Percentiles rank a stretch among this genome's conserved stretches.
phyloP scores from a whole-genome alignment of 2,888 invertebrate species.

The Lasioglossum malachurum region DNA sequence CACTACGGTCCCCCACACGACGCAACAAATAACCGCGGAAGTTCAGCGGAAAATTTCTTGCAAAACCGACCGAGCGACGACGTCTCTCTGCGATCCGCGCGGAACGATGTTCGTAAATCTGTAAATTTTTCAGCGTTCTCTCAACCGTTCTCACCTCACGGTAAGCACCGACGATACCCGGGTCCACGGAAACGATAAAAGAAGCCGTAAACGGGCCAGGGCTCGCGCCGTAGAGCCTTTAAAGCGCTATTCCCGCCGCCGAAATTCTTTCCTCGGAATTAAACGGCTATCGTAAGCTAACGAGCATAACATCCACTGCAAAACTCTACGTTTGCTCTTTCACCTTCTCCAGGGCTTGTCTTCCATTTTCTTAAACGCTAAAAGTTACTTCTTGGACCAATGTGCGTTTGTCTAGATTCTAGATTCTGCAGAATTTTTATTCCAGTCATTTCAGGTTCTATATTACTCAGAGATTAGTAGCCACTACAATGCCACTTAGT shows the following conservation, averaged over 20 bases:
- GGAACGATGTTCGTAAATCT: conserved; percentile 1
- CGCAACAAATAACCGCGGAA: conserved; percentile 4
- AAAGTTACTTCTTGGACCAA: not conserved
- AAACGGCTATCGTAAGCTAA: conserved; percentile 32
- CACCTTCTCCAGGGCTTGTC: not conserved
- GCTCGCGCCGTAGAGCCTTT: conserved; percentile 18
- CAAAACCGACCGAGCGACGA: not conserved
- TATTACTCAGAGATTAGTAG: not conserved
- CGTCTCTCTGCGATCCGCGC: not conserved
- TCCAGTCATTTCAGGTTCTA: not conserved
- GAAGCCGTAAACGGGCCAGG: not conserved
- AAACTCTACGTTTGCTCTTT: not conserved
- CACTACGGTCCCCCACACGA: not conserved
- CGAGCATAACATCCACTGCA: not conserved
- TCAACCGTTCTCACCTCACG: not conserved
- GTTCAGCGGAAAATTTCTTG: not conserved
- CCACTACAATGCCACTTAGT: not conserved
- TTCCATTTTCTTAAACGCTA: not conserved
- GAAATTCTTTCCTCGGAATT: conserved; percentile 18
- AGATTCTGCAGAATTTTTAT: not conserved
- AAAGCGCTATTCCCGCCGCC: not conserved
- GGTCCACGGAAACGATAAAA: conserved; percentile 4
- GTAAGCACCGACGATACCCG: not conserved
- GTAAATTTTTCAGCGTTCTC: conserved; percentile 13
- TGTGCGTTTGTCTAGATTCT: not conserved